Evolutionary conservation across 2,888 invertebrate genomes (phyloP), one percentile per base, ranked within the genome.

Genomic region (Synanthedon andrenaeformis): DNA sequence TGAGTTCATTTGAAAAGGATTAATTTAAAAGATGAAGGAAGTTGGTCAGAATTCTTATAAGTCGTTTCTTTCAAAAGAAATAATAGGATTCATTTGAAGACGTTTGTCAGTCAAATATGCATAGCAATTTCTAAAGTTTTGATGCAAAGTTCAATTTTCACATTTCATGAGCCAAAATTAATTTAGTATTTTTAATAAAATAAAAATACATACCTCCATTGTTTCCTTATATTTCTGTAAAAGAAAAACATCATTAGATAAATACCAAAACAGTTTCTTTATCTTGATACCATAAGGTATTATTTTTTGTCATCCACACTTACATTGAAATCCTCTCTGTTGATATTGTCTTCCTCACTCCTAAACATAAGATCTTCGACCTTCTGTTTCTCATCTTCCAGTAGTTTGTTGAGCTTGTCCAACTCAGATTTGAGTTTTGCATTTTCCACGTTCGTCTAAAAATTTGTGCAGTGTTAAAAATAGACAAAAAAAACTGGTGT

Each of bases 351-450:
- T 76, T 98, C 98, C 83, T 98, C 98, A 59, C 95, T 92, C 55
- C 94, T 89, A 74, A 97, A 97, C 80, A 96, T 93, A 57, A 97
- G 89, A 78, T 97, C 97, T 84, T 97, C 97, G 4, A 93, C 91
- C 79, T 93, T 95, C 70, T 93, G 92, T 63, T 89, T 89, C 68
- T 95, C 95, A 64, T 95, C 94, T 55, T 94, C 93, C 59, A 96
- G 76, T 66, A 92, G 90, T 57, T 89, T 84, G 60, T 87, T 80
- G 56, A 94, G 79, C 53, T 88, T 88, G 55, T 83, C 84, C 59
- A 89, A 73, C 61, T 91, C 90, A 10, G 76, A 69, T 63, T 90
- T 90, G 13, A 93, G 79, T 65, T 90, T 88, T 53, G 74, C 79
- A 66, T 92, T 88, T 57, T 91, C 90, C 56, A 91, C 75, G 49